Base-by-base conservation (phyloP, 1,140 invertebrate genomes). In the Notospermus geniculatus region DNA sequence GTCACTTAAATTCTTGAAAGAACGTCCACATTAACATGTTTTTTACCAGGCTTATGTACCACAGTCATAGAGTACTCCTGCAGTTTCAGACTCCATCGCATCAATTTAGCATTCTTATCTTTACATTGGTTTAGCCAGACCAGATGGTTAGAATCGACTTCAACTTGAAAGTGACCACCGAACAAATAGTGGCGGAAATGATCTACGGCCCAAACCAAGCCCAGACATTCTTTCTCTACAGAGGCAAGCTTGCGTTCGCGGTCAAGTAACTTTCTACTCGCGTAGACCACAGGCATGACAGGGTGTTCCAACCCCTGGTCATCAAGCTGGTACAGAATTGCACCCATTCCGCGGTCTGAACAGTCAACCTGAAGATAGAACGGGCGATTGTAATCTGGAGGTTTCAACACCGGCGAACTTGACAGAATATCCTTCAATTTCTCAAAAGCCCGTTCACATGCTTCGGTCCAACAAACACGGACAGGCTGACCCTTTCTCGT, bases 321-420 rank as follows among this genome's bases (percentile, higher is more conserved):
- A 50, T 65, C 58, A 23, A 64, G 54, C 54, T 68, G 66, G 25
- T 64, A 43, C n/a, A 72, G 41, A 19, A 65, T 66, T 28, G 30
- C 59, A 19, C 64, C 64, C 5, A 50, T 45, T 39, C 59, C 64
- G 28, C 57, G 22, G 46, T 62, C 63, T 62, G 62, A 67, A 17
- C 63, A 66, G 59, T 68, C 71, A 27, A 62, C 64, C 13, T 30
- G 56, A 0, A 69, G 54, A 59, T 57, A 62, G 41, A 67, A 79
- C 73, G 36, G 71, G 72, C 67, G 79, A 73, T 9, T 75, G 63
- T 59, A 76, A 76, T 36, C 67, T 56, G 65, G 68, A 71, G 62
- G 73, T 68, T 32, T 73, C n/a, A 55, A 63, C 53, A 76, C 71
- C 19, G n/a, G 57, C 54, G 32, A 25, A 25, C 36, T 63, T 2